A percentile compares a stretch with the other conserved stretches of the same genome.
Evolutionary conservation across 2,113 vertebrate species (phyloP).

Genomic region (Apodemus sylvaticus): DNA sequence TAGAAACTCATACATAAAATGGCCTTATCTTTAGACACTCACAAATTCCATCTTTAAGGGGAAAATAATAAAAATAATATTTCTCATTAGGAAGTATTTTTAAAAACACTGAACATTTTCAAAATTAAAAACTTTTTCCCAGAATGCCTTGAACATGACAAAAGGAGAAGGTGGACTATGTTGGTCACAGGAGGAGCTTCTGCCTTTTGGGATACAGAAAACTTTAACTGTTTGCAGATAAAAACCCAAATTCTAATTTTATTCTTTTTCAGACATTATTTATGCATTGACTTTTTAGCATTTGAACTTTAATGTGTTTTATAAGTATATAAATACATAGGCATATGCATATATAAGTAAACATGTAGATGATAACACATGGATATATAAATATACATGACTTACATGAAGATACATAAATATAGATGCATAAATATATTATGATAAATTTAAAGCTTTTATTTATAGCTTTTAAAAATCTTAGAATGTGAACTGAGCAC

Average conservation of each 20-base stretch:
- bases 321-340: not conserved
- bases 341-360: not conserved
- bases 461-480: not conserved
- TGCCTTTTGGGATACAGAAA: not conserved
- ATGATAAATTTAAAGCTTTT: conserved; percentile 1
- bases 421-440: not conserved
- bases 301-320: not conserved
- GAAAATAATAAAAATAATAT: not conserved
- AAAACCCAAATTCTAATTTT: conserved; percentile 16
- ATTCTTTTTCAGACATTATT: not conserved
- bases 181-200: not conserved
- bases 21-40: no score
- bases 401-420: not conserved
- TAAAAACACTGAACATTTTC: not conserved
- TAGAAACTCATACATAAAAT: no score
- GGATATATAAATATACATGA: not conserved
- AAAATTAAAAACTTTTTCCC: conserved; percentile 5
- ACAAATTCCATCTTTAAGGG: no score
- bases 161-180: not conserved
- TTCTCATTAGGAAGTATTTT: not conserved
- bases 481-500: no score
- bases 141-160: not conserved
- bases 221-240: not conserved
- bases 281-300: not conserved
- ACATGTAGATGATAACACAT: not conserved